phyloP scores from a whole-genome alignment of 2,888 invertebrate species.

The Oxyteleia sp. region DNA sequence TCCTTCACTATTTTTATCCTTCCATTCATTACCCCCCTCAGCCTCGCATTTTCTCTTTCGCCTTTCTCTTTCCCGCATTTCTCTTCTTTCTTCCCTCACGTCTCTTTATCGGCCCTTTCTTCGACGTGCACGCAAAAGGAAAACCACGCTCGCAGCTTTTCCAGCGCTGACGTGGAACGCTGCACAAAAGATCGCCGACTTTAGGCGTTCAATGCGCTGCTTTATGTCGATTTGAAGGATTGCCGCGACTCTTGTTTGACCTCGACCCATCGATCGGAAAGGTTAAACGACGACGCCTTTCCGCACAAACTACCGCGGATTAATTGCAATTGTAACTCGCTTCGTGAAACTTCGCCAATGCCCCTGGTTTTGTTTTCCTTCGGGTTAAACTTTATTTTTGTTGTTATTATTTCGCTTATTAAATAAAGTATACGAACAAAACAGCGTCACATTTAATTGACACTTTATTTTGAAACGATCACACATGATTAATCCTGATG shows the following conservation, averaged over 20 bases:
- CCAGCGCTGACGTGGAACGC: conserved; percentile 45
- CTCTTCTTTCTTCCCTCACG: background rate
- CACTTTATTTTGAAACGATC: no score
- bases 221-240: conserved; percentile 63
- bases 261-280: conserved; percentile 52
- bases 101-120: conserved; percentile 36
- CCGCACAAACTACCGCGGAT: conserved; percentile 44
- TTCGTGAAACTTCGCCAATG: conserved; percentile 23
- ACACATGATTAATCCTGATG: no score
- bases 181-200: conserved; percentile 61
- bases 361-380: conserved; percentile 14
- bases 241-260: conserved; percentile 55
- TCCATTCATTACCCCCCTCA: conserved; percentile 17
- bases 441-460: no score
- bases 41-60: background rate
- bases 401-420: background rate
- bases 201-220: conserved; percentile 41
- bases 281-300: conserved; percentile 53
- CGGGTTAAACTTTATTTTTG: background rate
- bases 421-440: no score
- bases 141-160: conserved; percentile 57
- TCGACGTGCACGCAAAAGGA: conserved; percentile 40
- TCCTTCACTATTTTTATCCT: background rate
- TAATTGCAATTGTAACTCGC: conserved; percentile 51
- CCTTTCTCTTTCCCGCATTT: background rate